phyloP scores from a whole-genome alignment of 2,797 vertebrate species.

The Malacoctenus gilli region DNA sequence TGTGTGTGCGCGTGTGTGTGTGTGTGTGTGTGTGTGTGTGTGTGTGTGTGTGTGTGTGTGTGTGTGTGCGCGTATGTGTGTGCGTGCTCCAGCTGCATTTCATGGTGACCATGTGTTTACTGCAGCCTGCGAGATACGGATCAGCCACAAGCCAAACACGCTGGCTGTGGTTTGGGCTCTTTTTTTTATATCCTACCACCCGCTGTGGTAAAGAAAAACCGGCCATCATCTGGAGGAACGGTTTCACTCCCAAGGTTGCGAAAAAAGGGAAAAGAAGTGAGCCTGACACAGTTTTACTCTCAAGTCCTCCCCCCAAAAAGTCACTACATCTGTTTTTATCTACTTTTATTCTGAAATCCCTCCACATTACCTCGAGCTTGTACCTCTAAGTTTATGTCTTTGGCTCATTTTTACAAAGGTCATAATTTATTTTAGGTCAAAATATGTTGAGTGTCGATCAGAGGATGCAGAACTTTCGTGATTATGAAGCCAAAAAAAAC shows the following conservation, averaged over 20 bases:
- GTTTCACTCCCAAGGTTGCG: constrained; percentile 17
- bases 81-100: constrained; percentile 11
- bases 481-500: too few relatives aligned
- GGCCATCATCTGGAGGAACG: constrained; percentile 24
- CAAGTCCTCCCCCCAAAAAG: constrained; percentile 1
- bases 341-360: neutral
- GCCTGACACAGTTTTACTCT: neutral
- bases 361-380: too few relatives aligned
- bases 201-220: constrained; percentile 27
- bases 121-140: constrained; percentile 42
- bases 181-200: constrained; percentile 31
- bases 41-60: constrained; percentile 15
- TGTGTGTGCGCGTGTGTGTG: constrained; percentile 13
- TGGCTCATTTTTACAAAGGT: too few relatives aligned
- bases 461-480: too few relatives aligned
- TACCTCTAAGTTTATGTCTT: too few relatives aligned
- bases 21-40: constrained; percentile 4
- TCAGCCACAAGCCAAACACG: constrained; percentile 46
- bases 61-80: constrained; percentile 9
- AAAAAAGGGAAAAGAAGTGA: constrained; percentile 4
- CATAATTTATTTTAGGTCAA: too few relatives aligned
- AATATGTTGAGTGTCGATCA: too few relatives aligned
- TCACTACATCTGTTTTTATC: neutral
- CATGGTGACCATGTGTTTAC: constrained; percentile 51
- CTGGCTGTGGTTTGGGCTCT: constrained; percentile 33